Conservation (phyloP, 2,888 invertebrate species). For the Rhopalosiphum nymphaeae region DNA sequence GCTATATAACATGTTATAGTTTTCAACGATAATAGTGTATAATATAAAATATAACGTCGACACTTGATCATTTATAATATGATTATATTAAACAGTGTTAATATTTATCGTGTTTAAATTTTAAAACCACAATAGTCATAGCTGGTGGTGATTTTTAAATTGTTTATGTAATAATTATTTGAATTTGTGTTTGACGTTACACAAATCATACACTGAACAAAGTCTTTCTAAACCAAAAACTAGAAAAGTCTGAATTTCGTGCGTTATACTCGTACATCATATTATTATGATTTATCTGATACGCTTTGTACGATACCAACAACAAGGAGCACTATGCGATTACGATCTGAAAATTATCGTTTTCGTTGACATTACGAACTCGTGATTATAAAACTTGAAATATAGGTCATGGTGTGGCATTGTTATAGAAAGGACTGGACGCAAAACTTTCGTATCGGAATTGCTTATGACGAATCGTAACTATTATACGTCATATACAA, state of each 20-base stretch:
- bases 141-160: too few relatives aligned
- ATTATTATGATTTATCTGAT: not conserved
- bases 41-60: not conserved
- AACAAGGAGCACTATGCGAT: not conserved
- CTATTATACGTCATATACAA: not conserved
- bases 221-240: not conserved
- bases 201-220: not conserved
- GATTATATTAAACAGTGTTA: not conserved
- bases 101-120: not conserved
- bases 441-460: constrained; percentile 3
- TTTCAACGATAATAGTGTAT: not conserved
- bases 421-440: not conserved
- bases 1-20: not conserved
- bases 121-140: not conserved
- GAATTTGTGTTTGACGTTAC: not conserved
- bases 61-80: not conserved
- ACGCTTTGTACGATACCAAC: not conserved
- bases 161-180: not conserved
- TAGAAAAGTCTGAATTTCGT: not conserved
- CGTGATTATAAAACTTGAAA: not conserved
- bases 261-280: not conserved
- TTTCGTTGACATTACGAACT: not conserved
- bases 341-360: not conserved
- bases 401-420: constrained; percentile 33
- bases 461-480: not conserved